Percentiles rank a stretch among this genome's conserved stretches.
These are phyloP conservation scores for Chironomus tentans DNA, from an alignment of 2,888 invertebrate species.

Conservation along the genomic window DNA sequence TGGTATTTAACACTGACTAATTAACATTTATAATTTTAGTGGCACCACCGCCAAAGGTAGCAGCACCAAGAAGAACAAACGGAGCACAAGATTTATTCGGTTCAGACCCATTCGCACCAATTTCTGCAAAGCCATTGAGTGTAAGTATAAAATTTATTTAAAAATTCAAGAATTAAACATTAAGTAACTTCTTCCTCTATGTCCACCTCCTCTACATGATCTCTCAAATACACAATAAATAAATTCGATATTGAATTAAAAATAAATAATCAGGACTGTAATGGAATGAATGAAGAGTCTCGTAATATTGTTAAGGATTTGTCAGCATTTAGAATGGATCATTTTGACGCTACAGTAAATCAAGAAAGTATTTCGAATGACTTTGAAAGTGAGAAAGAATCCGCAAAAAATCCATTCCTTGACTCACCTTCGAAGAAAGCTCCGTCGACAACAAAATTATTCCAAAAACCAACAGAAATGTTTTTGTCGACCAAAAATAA, in stretches of 20 bases:
- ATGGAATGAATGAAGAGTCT: slow-evolving; percentile 9
- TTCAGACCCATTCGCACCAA: slow-evolving; percentile 56
- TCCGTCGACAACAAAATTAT: slow-evolving; percentile 1
- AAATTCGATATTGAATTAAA: neutral
- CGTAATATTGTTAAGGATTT: slow-evolving; percentile 1
- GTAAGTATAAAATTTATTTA: slow-evolving; percentile 32
- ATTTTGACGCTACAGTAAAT: neutral
- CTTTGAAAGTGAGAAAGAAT: neutral
- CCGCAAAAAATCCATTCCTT: slow-evolving; percentile 18
- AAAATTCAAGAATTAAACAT: no score
- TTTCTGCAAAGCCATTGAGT: slow-evolving; percentile 39
- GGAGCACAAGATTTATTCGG: slow-evolving; percentile 68
- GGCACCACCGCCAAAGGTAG: slow-evolving; percentile 80
- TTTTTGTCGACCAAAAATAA: slow-evolving; percentile 5
- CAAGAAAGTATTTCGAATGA: neutral
- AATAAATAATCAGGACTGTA: slow-evolving; percentile 6
- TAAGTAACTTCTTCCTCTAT: neutral
- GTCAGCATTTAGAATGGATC: neutral
- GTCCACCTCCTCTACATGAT: neutral
- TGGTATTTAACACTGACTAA: neutral
- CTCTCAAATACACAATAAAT: neutral
- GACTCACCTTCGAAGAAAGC: neutral
- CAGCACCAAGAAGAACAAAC: slow-evolving; percentile 47
- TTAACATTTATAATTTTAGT: slow-evolving; percentile 48
- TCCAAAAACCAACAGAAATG: slow-evolving; percentile 19